phyloP scores from a whole-genome alignment of 1,140 invertebrate species.

The Aleiodes sp. region DNA sequence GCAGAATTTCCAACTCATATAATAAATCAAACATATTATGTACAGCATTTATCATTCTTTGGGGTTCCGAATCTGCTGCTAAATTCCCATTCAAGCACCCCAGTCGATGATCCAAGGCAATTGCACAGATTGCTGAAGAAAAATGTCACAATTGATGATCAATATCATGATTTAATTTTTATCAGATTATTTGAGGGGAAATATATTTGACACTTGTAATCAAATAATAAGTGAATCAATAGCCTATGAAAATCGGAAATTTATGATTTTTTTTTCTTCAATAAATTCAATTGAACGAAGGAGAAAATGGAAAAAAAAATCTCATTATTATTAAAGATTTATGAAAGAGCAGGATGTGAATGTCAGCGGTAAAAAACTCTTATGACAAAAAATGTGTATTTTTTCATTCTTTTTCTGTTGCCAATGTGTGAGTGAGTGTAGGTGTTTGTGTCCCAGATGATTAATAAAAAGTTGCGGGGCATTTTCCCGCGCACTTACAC shows the following conservation, averaged over 20 bases:
- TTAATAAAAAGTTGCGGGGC: conserved; percentile 24
- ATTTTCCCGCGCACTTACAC: conserved; percentile 58
- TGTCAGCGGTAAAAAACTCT: background rate
- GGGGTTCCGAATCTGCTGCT: conserved; percentile 66
- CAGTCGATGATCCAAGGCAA: conserved; percentile 75
- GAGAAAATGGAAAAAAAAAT: background rate
- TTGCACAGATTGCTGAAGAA: conserved; percentile 70
- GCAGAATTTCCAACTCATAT: conserved; percentile 70
- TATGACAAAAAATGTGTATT: conserved; percentile 9
- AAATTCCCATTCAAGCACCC: conserved; percentile 69
- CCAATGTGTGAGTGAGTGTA: conserved; percentile 8
- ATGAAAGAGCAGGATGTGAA: background rate
- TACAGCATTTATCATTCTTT: conserved; percentile 70
- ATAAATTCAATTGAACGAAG: too few species aligned
- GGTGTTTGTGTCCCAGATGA: conserved; percentile 19
- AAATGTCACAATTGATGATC: conserved; percentile 23
- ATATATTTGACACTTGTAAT: background rate
- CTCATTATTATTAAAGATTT: conserved; percentile 1
- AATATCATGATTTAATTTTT: background rate
- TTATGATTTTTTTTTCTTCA: too few species aligned
- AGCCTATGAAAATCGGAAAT: too few species aligned
- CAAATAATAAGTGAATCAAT: background rate
- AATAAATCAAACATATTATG: conserved; percentile 70
- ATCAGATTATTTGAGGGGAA: background rate
- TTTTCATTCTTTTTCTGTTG: background rate